Evolutionary conservation across 2,888 invertebrate genomes (phyloP), one percentile per base, ranked within the genome.

Genomic region (Ecliptopera silaceata): DNA sequence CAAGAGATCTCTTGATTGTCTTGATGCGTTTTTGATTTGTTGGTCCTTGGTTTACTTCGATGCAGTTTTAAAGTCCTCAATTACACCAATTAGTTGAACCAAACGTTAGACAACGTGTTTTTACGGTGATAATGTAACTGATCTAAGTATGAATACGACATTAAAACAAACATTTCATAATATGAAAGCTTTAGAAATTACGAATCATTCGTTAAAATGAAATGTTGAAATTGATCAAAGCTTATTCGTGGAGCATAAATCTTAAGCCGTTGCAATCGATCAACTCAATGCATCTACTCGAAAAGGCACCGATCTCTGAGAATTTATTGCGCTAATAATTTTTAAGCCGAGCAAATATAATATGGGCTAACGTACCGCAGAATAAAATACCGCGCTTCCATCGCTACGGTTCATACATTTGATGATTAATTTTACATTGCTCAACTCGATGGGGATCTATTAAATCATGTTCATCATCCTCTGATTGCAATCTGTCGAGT

Each of bases 1-100:
- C 12, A 51, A 53, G 56, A 64, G 56, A 52, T 66, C 68, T 64
- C 54, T 66, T 76, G 74, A 81, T 77, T 74, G 66, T 73, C 59
- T 78, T 77, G 72, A 83, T 80, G 79, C 55, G 74, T 72, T 80
- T 80, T 83, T 82, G 74, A 86, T 86, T 79, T 69, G 69, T 66
- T 72, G 69, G 75, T 68, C 75, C 77, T 79, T 79, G 79, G 68
- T 70, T 72, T 70, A 71, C 65, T 69, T 70, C 49, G 53, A 59
- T 64, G 56, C 48, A 52, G 54, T 50, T 56, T 54, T 63, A 56
- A 63, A 57, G 53, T 58, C 63, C 52, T 61, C 59, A 48, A 50
- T 54, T 58, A 64, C 54, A 58, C 31, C 49, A 48, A 67, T 65
- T 66, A 61, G 32, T 3, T 6, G 44, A 53, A 45, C 51, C 48